Conservation (phyloP, 2,888 invertebrate genomes). For the Ochropacha duplaris region DNA sequence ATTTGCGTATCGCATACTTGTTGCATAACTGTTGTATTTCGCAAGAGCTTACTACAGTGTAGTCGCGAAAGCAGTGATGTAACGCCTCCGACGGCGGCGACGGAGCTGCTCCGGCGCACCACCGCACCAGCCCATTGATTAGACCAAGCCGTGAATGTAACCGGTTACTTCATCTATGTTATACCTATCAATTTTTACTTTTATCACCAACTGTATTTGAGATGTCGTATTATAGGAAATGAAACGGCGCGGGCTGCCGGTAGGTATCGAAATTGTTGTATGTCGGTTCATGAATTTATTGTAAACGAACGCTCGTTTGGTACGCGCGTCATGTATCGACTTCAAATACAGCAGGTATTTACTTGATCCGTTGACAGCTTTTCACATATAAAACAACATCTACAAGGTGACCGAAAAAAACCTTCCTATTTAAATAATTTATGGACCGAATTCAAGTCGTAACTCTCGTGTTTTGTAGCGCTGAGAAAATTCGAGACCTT, state of each 20-base stretch:
- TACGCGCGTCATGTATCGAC: neutral
- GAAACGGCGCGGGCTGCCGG: neutral
- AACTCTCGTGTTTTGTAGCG: slow-evolving; percentile 6
- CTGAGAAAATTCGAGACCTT: slow-evolving; percentile 17
- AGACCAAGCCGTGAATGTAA: slow-evolving; percentile 67
- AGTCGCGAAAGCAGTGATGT: slow-evolving; percentile 76
- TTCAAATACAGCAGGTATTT: neutral
- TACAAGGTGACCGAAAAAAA: slow-evolving; percentile 5
- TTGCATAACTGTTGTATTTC: slow-evolving; percentile 70
- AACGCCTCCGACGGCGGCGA: slow-evolving; percentile 29
- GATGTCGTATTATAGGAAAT: neutral
- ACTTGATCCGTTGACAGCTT: slow-evolving; percentile 1
- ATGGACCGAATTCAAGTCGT: neutral
- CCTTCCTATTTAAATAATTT: slow-evolving; percentile 5
- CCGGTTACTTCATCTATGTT: slow-evolving; percentile 62
- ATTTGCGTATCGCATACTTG: slow-evolving; percentile 64
- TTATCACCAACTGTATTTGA: slow-evolving; percentile 11
- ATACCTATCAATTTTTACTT: slow-evolving; percentile 33
- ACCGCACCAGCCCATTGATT: slow-evolving; percentile 72
- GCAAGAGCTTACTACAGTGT: slow-evolving; percentile 63
- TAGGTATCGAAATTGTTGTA: neutral
- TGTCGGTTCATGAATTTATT: neutral
- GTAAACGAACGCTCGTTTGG: neutral
- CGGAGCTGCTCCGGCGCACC: slow-evolving; percentile 43
- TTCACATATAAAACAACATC: slow-evolving; percentile 3